Evolutionary conservation across 2,113 vertebrate genomes (phyloP).

Genomic region (Budorcas taxicolor): DNA sequence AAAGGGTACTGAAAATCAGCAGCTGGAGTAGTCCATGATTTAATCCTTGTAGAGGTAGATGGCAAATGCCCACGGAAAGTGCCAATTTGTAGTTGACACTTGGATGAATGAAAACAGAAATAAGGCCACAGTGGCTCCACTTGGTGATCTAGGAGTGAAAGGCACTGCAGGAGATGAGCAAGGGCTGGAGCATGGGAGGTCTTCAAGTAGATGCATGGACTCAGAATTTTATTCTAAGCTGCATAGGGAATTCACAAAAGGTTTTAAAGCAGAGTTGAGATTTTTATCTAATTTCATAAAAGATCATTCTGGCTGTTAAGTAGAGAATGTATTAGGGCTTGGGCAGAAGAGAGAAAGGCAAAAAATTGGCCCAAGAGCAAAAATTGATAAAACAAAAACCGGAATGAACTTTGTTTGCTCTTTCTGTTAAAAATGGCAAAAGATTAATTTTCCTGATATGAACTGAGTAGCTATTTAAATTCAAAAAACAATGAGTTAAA

Average conservation of each 20-base stretch:
- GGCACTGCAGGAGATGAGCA: rapidly evolving
- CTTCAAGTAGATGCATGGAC: rapidly evolving
- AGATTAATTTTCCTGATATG: background rate
- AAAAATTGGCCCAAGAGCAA: background rate
- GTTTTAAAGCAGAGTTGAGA: background rate
- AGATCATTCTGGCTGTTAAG: background rate
- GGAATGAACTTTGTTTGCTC: background rate
- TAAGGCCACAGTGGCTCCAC: background rate
- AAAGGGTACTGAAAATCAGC: background rate
- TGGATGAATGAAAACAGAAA: background rate
- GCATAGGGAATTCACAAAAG: background rate
- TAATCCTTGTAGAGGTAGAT: background rate
- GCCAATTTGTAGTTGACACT: background rate
- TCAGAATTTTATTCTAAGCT: background rate
- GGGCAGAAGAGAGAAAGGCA: rapidly evolving
- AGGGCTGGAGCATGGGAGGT: rapidly evolving
- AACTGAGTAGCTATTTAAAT: background rate
- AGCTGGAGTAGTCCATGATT: background rate
- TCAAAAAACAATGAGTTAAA: background rate
- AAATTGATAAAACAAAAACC: background rate
- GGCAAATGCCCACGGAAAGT: background rate
- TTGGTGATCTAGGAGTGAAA: background rate
- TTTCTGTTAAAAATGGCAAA: background rate
- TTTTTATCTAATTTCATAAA: background rate
- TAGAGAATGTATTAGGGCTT: background rate